Conservation (phyloP, 2,888 invertebrate genomes). For the Lasioglossum villosulum region DNA sequence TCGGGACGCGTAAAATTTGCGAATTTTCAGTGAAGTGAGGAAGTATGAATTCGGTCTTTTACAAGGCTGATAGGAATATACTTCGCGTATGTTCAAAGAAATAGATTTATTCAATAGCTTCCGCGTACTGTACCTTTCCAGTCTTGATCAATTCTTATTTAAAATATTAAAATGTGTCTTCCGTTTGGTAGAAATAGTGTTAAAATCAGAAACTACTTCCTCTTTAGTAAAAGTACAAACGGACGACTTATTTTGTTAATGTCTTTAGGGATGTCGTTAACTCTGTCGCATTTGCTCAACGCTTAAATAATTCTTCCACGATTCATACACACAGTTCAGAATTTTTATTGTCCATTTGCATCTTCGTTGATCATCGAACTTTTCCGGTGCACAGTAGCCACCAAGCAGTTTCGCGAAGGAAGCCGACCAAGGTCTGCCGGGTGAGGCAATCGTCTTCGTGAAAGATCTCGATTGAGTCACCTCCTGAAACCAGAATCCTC, state of each 20-base stretch:
- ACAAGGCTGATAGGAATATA: neutral
- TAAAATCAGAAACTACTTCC: no score
- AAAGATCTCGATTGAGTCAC: constrained; percentile 36
- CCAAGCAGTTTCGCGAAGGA: neutral
- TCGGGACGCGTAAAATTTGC: neutral
- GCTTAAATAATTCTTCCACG: neutral
- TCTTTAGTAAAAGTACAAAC: no score
- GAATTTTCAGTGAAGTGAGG: neutral
- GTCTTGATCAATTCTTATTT: no score
- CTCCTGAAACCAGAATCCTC: constrained; percentile 22
- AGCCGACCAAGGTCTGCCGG: neutral
- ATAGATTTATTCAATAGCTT: no score
- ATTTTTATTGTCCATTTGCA: neutral
- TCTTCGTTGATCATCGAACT: neutral
- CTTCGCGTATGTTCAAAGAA: no score
- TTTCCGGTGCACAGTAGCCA: neutral
- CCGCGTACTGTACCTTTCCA: no score
- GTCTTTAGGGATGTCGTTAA: no score
- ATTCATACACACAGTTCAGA: neutral
- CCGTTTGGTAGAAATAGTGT: no score
- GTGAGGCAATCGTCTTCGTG: neutral
- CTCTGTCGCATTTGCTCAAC: no score
- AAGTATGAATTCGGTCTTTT: neutral
- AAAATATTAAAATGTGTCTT: no score
- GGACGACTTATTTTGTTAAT: no score